These are phyloP conservation scores for Festucalex cinctus DNA, from an alignment of 2,113 vertebrate genomes.

Conservation along the genomic window DNA sequence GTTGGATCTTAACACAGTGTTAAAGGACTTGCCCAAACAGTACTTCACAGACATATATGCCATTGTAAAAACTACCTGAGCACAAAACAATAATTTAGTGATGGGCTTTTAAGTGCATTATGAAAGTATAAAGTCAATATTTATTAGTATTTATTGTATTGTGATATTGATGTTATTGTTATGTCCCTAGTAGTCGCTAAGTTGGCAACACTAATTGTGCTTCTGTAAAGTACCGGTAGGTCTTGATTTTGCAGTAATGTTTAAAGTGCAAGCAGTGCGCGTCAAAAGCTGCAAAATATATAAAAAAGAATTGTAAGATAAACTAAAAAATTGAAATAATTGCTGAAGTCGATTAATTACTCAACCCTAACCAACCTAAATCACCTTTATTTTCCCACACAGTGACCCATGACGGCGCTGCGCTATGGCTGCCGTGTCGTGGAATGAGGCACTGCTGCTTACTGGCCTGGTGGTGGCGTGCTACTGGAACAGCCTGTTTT, in stretches of 20 bases:
- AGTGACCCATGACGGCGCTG: conserved; percentile 70
- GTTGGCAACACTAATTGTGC: neutral
- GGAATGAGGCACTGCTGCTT: conserved; percentile 87
- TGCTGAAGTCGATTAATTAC: neutral
- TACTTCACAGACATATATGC: no score
- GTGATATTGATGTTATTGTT: no score
- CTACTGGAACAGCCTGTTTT: conserved; percentile 96
- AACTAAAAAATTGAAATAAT: neutral
- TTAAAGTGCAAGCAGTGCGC: no score
- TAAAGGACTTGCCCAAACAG: no score
- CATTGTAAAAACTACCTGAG: no score
- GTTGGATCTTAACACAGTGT: no score
- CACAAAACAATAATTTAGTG: no score
- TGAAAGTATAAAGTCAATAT: no score
- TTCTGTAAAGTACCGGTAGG: neutral
- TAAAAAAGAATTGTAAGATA: neutral
- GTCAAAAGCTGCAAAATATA: no score
- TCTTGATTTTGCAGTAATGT: neutral
- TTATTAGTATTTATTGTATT: no score
- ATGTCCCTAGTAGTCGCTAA: no score
- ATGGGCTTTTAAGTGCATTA: no score
- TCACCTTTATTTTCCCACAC: conserved; percentile 5
- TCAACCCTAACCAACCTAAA: neutral
- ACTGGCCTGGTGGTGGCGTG: conserved; percentile 84
- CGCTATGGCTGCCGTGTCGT: conserved; percentile 85